These are phyloP conservation scores for Papilio polyxenes DNA, from an alignment of 1,140 invertebrate genomes.

Conservation along the genomic window DNA sequence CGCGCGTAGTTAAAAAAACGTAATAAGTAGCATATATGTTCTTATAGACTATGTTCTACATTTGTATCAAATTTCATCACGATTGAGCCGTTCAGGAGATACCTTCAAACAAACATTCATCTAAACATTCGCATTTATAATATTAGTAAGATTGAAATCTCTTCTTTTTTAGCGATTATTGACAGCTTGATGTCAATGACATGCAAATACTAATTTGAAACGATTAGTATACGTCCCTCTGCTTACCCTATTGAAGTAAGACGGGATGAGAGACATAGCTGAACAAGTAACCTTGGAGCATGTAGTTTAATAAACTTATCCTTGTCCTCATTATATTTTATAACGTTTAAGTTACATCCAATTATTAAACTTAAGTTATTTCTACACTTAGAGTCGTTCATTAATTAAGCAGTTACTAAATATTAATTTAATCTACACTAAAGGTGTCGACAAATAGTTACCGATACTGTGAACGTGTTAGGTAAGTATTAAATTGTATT, in stretches of 20 bases:
- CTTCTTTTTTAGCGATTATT: too few relatives aligned
- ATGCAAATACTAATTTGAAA: not conserved
- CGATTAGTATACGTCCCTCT: not conserved
- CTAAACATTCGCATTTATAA: too few relatives aligned
- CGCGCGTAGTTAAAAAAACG: too few relatives aligned
- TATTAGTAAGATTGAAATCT: too few relatives aligned
- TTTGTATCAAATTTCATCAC: too few relatives aligned
- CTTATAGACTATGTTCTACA: too few relatives aligned
- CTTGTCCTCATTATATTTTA: conserved; percentile 1
- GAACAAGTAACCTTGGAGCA: not conserved
- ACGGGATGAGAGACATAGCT: not conserved
- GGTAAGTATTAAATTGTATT: not conserved
- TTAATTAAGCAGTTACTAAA: not conserved
- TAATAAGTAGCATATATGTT: too few relatives aligned
- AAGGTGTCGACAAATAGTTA: not conserved
- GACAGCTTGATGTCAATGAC: too few relatives aligned
- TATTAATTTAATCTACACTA: too few relatives aligned
- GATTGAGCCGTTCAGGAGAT: too few relatives aligned
- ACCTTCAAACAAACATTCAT: too few relatives aligned
- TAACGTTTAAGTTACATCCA: not conserved
- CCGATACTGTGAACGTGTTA: not conserved
- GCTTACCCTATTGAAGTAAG: not conserved
- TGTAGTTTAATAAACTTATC: conserved; percentile 3
- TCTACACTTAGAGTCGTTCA: not conserved
- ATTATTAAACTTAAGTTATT: not conserved